These are phyloP conservation scores for Holotrichia oblita DNA, from an alignment of 1,140 invertebrate genomes.

Conservation along the genomic window DNA sequence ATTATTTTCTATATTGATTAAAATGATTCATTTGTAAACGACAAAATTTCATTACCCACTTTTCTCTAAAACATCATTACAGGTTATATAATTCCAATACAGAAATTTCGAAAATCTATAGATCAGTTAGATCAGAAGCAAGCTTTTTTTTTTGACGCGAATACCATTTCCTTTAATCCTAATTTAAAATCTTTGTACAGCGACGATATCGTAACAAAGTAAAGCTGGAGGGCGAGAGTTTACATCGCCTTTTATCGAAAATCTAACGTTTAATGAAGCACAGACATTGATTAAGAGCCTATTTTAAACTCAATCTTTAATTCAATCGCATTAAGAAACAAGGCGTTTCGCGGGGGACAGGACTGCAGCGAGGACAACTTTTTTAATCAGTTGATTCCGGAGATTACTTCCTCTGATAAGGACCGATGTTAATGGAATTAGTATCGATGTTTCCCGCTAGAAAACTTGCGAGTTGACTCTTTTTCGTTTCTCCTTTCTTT, in stretches of 20 bases:
- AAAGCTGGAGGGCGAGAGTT: constrained; percentile 5
- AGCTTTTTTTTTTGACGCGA: too few species aligned
- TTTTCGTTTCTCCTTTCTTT: neutral
- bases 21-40: neutral
- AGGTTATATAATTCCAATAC: too few species aligned
- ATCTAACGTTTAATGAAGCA: constrained; percentile 59
- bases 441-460: constrained; percentile 56
- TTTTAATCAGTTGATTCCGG: constrained; percentile 61
- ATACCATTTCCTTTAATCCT: neutral
- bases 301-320: constrained; percentile 60
- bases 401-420: constrained; percentile 59
- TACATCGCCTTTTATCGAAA: constrained; percentile 48
- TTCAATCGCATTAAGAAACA: constrained; percentile 57
- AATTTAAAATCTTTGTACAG: constrained; percentile 5
- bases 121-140: neutral
- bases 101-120: too few species aligned
- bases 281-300: constrained; percentile 60
- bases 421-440: constrained; percentile 61
- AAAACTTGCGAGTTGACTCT: constrained; percentile 1
- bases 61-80: too few species aligned
- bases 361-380: constrained; percentile 57
- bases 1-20: neutral
- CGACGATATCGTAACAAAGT: neutral
- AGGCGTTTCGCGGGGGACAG: constrained; percentile 48
- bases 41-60: too few species aligned